Conservation (phyloP, 2,888 invertebrate genomes). For the Hydriomena furcata region DNA sequence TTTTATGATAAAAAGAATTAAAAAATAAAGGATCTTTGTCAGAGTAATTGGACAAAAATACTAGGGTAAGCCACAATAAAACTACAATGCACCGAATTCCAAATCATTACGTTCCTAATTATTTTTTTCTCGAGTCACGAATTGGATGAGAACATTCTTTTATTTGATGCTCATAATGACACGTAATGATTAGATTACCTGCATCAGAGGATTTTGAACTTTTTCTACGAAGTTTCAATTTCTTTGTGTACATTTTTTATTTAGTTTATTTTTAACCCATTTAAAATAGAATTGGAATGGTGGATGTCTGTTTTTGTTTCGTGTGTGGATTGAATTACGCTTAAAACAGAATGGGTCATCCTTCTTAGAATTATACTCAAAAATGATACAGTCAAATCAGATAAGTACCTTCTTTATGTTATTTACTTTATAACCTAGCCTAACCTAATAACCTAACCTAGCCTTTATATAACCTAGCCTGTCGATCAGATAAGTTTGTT, state of each 20-base stretch:
- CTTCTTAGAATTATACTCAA: constrained; percentile 6
- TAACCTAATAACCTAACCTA: too few species aligned
- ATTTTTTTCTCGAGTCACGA: constrained; percentile 51
- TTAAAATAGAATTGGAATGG: background rate
- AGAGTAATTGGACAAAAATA: too few species aligned
- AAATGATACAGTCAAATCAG: background rate
- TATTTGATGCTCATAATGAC: constrained; percentile 45
- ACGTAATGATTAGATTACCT: constrained; percentile 44
- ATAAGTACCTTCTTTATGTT: too few species aligned
- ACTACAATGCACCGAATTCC: constrained; percentile 25
- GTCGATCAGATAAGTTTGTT: too few species aligned
- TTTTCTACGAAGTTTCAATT: constrained; percentile 8
- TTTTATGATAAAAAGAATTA: too few species aligned
- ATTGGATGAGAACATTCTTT: constrained; percentile 46
- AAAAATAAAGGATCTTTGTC: too few species aligned
- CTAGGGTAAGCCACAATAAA: constrained; percentile 17
- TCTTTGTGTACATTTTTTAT: background rate
- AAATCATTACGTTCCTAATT: constrained; percentile 40
- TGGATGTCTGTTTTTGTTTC: background rate
- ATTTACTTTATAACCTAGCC: too few species aligned
- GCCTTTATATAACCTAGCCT: too few species aligned
- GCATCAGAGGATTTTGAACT: constrained; percentile 25
- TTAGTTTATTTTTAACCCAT: constrained; percentile 2
- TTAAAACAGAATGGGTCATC: background rate
- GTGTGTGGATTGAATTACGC: constrained; percentile 6